Conservation (phyloP, 2,797 vertebrate species). For the Lophura swinhoii region DNA sequence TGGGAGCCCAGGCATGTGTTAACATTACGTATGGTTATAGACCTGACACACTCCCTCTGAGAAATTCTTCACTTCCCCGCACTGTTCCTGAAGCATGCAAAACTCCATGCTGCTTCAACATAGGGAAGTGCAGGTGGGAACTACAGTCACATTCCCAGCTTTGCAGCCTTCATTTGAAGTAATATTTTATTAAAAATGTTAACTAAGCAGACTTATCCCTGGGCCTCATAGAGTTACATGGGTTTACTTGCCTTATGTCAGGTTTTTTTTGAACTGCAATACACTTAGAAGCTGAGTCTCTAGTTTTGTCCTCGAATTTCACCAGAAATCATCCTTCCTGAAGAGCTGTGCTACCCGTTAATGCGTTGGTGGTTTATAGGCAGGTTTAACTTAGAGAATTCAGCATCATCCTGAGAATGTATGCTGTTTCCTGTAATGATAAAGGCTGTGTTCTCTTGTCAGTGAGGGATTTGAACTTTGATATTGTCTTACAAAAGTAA, state of each 20-base stretch:
- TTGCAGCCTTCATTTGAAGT: not conserved
- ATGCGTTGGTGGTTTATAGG: not conserved
- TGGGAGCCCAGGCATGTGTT: constrained; percentile 47
- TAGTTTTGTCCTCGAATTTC: not conserved
- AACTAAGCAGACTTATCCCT: not conserved
- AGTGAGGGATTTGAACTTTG: constrained; percentile 9
- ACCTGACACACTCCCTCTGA: constrained; percentile 10
- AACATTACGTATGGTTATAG: not conserved
- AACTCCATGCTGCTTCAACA: not conserved
- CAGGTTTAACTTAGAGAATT: not conserved
- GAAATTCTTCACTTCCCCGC: constrained; percentile 32
- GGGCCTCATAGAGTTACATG: not conserved
- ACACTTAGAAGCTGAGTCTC: not conserved
- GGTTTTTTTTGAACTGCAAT: not conserved
- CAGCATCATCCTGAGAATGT: not conserved
- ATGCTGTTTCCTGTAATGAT: not conserved
- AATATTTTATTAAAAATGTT: not conserved
- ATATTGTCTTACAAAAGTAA: constrained; percentile 13
- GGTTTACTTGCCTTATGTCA: not conserved
- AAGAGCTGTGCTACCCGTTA: not conserved
- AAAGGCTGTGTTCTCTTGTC: not conserved
- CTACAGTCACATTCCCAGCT: not conserved
- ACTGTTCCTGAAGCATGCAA: not conserved
- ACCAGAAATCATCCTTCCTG: not conserved
- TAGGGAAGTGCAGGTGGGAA: not conserved